phyloP scores from a whole-genome alignment of 2,113 vertebrate species.

The Silurus glanis region DNA sequence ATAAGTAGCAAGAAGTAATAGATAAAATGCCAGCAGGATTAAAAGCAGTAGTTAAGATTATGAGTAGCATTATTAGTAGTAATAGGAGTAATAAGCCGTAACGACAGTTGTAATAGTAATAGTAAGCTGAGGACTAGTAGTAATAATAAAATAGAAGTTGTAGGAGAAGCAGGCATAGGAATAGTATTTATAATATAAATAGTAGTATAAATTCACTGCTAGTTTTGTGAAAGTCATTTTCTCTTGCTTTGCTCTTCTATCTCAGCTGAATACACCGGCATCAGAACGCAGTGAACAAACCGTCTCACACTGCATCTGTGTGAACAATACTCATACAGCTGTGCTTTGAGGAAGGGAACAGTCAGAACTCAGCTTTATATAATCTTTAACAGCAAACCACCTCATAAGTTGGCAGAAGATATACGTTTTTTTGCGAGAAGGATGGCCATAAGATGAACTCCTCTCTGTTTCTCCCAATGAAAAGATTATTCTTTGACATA shows the following conservation, averaged over 20 bases:
- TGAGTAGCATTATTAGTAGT: background rate
- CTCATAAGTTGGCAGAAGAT: background rate
- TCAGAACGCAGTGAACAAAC: background rate
- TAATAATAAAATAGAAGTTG: too few species aligned
- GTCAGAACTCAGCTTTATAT: background rate
- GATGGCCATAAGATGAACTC: background rate
- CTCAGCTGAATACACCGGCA: background rate
- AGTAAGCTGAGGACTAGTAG: background rate
- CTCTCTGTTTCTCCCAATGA: background rate
- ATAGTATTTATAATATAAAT: background rate
- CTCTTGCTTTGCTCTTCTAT: background rate
- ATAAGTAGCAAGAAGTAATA: too few species aligned
- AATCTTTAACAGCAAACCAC: background rate
- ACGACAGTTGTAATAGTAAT: background rate
- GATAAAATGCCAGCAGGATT: background rate
- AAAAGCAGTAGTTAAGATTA: background rate
- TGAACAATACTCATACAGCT: constrained; percentile 5
- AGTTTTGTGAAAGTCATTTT: background rate
- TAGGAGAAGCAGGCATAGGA: background rate
- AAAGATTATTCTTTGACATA: background rate
- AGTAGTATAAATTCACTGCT: background rate
- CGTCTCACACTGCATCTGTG: background rate
- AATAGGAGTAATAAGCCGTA: background rate
- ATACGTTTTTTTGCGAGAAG: background rate
- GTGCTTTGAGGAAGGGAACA: background rate